phyloP scores from a whole-genome alignment of 1,140 invertebrate species.

The Ctenoplectra terminalis region DNA sequence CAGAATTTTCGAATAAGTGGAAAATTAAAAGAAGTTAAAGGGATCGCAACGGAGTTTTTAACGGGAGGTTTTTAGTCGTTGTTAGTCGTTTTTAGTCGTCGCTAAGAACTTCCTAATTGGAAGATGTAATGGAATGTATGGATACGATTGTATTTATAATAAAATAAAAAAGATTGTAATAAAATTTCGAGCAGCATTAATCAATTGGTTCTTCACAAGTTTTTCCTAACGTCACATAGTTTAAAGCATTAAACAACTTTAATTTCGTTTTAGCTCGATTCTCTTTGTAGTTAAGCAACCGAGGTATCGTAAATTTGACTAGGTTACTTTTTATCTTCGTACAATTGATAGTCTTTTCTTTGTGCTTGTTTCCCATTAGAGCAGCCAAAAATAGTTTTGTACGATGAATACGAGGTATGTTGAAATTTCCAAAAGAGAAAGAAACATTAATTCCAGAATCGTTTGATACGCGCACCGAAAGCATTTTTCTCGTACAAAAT shows the following conservation, averaged over 20 bases:
- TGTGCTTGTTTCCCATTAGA: background rate
- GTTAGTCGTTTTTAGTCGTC: background rate
- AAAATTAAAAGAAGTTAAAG: background rate
- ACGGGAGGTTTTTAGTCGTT: background rate
- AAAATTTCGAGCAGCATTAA: background rate
- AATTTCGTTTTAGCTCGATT: background rate
- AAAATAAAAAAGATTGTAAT: conserved; percentile 35
- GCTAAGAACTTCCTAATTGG: too few species aligned
- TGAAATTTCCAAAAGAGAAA: too few species aligned
- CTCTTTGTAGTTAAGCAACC: background rate
- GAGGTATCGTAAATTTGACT: background rate
- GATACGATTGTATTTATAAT: conserved; percentile 25
- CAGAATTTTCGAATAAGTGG: conserved; percentile 1
- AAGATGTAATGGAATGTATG: background rate
- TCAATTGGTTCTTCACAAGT: background rate
- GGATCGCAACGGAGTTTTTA: background rate
- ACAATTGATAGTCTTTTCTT: background rate
- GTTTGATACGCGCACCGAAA: background rate
- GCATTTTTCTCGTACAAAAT: background rate
- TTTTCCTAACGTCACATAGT: background rate
- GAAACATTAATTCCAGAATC: background rate
- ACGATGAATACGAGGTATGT: too few species aligned
- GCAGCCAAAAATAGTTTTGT: background rate
- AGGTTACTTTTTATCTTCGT: conserved; percentile 4
- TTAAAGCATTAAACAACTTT: background rate